phyloP scores from a whole-genome alignment of 1,140 invertebrate genomes.

The Scaptomyza hsui region DNA sequence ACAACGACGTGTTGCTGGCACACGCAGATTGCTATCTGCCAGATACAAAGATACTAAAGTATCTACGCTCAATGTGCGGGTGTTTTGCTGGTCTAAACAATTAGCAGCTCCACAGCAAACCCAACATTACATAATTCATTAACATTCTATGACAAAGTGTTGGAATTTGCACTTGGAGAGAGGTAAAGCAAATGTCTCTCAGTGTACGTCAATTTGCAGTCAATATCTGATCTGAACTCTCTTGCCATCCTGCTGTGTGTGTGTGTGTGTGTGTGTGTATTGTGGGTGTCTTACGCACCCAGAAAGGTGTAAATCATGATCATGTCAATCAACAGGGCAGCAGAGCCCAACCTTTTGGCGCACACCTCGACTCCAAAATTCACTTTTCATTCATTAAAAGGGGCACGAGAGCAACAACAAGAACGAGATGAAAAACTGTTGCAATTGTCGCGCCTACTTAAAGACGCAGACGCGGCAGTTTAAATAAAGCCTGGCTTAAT shows the following conservation, averaged over 20 bases:
- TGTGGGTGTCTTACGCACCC: slow-evolving; percentile 82
- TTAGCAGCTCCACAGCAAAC: slow-evolving; percentile 47
- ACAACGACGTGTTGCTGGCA: slow-evolving; percentile 73
- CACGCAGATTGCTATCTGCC: slow-evolving; percentile 67
- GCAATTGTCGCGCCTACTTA: slow-evolving; percentile 81
- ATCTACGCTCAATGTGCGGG: slow-evolving; percentile 58
- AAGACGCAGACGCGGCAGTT: slow-evolving; percentile 50
- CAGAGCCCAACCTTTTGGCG: slow-evolving; percentile 58
- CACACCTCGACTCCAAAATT: slow-evolving; percentile 61
- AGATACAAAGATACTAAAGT: slow-evolving; percentile 58
- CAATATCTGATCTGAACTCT: slow-evolving; percentile 16
- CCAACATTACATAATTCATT: neutral
- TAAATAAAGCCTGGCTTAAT: slow-evolving; percentile 80
- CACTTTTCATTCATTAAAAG: slow-evolving; percentile 63
- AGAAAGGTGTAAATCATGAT: slow-evolving; percentile 83
- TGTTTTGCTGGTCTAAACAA: slow-evolving; percentile 63
- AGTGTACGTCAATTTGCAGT: slow-evolving; percentile 46
- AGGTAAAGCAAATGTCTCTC: slow-evolving; percentile 2
- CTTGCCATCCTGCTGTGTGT: neutral
- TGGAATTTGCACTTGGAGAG: no score
- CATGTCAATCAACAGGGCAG: slow-evolving; percentile 72
- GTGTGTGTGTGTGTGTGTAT: neutral
- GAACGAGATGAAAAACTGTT: slow-evolving; percentile 62
- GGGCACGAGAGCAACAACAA: slow-evolving; percentile 29
- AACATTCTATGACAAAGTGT: neutral